These are phyloP conservation scores for Parnassius orleans DNA, from an alignment of 2,888 invertebrate species.

Conservation along the genomic window DNA sequence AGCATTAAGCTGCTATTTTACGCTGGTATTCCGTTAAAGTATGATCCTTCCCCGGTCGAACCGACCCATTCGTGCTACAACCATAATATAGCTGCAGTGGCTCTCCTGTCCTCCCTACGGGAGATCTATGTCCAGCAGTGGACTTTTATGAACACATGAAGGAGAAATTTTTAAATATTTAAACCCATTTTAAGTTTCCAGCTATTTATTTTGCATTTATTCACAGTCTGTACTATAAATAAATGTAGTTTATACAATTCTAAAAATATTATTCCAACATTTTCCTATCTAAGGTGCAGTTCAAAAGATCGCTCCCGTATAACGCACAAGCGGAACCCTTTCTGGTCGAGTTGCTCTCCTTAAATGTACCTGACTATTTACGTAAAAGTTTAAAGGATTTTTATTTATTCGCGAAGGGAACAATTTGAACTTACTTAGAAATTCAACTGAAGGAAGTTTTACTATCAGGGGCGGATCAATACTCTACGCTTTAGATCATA, in stretches of 20 bases:
- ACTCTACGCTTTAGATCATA: background rate
- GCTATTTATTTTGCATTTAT: too few relatives aligned
- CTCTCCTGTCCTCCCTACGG: too few relatives aligned
- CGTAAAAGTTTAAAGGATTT: conserved; percentile 26
- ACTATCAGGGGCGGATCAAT: conserved; percentile 16
- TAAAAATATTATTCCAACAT: conserved; percentile 22
- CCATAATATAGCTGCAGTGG: too few relatives aligned
- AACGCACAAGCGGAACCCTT: conserved; percentile 3
- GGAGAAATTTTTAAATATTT: too few relatives aligned
- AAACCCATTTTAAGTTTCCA: too few relatives aligned
- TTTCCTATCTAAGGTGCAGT: conserved; percentile 24
- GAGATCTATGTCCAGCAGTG: too few relatives aligned
- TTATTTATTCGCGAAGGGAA: conserved; percentile 21
- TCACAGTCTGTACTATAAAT: background rate
- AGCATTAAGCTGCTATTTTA: too few relatives aligned
- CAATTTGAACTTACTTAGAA: conserved; percentile 13
- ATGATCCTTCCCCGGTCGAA: too few relatives aligned
- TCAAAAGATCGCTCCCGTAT: conserved; percentile 9
- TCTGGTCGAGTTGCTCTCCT: conserved; percentile 11
- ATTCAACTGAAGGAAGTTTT: conserved; percentile 18
- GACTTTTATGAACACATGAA: too few relatives aligned
- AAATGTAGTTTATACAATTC: conserved; percentile 4
- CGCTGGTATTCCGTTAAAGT: too few relatives aligned
- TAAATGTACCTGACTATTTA: conserved; percentile 13
- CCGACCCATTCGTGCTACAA: too few relatives aligned